phyloP scores from a whole-genome alignment of 1,140 invertebrate species.

The Hycleus phaleratus region DNA sequence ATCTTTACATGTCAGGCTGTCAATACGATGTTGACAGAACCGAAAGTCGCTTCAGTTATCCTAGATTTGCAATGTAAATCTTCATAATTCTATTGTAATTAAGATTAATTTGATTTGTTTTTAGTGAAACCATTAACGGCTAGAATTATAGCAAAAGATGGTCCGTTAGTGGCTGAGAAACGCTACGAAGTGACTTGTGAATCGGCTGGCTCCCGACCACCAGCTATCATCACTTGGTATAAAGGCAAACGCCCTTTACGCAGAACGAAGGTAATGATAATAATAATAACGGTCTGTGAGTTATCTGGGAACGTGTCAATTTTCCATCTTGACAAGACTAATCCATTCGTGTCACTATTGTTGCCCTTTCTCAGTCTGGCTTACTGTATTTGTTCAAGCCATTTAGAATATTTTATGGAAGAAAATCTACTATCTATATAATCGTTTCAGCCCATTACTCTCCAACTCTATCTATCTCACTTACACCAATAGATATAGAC shows the following conservation, averaged over 20 bases:
- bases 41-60: constrained; percentile 63
- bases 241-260: constrained; percentile 71
- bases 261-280: constrained; percentile 55
- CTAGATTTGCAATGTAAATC: constrained; percentile 72
- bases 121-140: constrained; percentile 74
- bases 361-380: background rate
- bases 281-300: background rate
- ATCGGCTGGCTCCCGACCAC: constrained; percentile 73
- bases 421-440: too few relatives aligned
- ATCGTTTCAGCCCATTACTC: too few relatives aligned
- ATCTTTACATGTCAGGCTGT: constrained; percentile 77
- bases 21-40: constrained; percentile 71
- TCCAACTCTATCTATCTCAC: too few relatives aligned
- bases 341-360: background rate
- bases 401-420: background rate
- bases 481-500: too few relatives aligned
- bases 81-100: background rate
- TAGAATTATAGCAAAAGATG: constrained; percentile 56
- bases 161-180: constrained; percentile 61
- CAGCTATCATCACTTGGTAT: constrained; percentile 81
- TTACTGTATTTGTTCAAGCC: background rate
- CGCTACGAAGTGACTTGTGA: constrained; percentile 73
- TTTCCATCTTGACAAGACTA: too few relatives aligned
- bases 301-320: background rate
- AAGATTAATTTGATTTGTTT: constrained; percentile 14